Evolutionary conservation across 2,113 vertebrate species (phyloP).

Genomic region (Podilymbus podiceps): DNA sequence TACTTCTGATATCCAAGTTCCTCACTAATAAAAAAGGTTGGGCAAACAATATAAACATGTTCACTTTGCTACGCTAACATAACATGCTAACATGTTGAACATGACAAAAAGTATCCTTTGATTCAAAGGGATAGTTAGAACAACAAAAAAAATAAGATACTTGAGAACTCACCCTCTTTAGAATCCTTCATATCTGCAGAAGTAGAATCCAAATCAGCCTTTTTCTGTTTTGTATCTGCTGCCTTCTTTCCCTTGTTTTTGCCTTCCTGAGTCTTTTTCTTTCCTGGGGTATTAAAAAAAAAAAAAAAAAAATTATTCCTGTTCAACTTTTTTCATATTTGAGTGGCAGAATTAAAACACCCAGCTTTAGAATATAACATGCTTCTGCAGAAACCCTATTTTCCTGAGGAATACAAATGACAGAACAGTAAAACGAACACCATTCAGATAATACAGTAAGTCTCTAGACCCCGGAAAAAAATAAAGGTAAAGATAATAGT

Average conservation of each 20-base stretch:
- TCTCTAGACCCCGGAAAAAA: not conserved
- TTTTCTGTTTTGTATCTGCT: conserved; percentile 67
- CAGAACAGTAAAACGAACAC: not conserved
- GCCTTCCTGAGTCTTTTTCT: conserved; percentile 78
- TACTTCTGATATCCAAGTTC: not conserved
- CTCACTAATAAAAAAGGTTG: not conserved
- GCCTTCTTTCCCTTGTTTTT: conserved; percentile 74
- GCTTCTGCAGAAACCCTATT: not conserved
- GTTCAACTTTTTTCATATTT: not conserved
- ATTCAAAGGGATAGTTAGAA: not conserved
- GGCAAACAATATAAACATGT: not conserved
- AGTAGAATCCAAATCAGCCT: conserved; percentile 66
- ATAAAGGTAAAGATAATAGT: not conserved
- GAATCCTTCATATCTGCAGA: conserved; percentile 88
- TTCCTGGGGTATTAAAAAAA: conserved; percentile 61
- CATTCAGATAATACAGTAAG: not conserved
- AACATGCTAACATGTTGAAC: not conserved
- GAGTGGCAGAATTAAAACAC: not conserved
- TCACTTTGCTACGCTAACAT: not conserved
- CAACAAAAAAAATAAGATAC: not conserved
- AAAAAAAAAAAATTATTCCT: not conserved
- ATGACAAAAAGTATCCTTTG: not conserved
- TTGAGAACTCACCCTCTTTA: conserved; percentile 75
- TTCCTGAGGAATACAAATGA: conserved; percentile 2
- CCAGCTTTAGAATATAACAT: not conserved